Evolutionary conservation across 2,888 invertebrate genomes (phyloP).

Genomic region (Drosophila parthenogenetica): DNA sequence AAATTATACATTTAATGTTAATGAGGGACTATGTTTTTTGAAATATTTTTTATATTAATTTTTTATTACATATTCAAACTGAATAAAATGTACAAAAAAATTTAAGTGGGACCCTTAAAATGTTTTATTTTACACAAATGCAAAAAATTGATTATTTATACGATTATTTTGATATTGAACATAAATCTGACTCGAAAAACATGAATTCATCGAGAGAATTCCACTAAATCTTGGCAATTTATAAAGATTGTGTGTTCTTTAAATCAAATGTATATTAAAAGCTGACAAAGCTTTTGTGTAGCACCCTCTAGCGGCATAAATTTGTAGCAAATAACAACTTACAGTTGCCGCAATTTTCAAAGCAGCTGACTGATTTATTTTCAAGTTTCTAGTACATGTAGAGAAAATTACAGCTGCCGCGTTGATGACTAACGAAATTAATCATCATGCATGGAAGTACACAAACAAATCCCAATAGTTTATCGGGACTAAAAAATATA

Average conservation of each 20-base stretch:
- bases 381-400: neutral
- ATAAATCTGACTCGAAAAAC: too few species aligned
- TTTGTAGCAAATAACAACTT: neutral
- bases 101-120: neutral
- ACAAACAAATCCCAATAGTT: too few species aligned
- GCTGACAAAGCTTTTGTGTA: constrained; percentile 1
- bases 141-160: neutral
- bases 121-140: neutral
- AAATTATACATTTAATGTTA: constrained; percentile 32
- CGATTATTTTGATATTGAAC: neutral
- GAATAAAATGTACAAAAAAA: constrained; percentile 13
- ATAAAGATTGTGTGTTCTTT: too few species aligned
- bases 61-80: constrained; percentile 35
- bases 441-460: neutral
- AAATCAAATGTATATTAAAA: too few species aligned
- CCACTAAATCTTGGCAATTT: too few species aligned
- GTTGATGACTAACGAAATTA: constrained; percentile 7
- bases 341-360: neutral
- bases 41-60: constrained; percentile 30
- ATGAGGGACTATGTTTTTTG: constrained; percentile 17
- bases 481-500: neutral
- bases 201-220: too few species aligned
- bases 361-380: neutral
- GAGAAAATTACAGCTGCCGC: constrained; percentile 2
- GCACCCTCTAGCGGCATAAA: constrained; percentile 15